Evolutionary conservation across 2,888 invertebrate genomes (phyloP), one percentile per base, ranked within the genome.

Genomic region (Drosophila subquinaria): DNA sequence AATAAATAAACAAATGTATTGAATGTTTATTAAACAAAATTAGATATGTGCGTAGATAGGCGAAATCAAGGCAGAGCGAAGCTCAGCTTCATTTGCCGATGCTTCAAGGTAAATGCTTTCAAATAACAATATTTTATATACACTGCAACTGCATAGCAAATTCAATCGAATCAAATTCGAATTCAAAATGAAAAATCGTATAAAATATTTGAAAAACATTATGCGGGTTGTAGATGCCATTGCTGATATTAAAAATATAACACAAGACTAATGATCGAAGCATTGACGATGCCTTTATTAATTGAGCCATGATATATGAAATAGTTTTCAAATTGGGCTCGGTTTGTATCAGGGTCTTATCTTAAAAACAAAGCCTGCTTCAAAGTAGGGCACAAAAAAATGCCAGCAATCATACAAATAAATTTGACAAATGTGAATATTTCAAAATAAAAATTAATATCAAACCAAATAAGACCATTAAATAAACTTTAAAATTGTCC

Each of bases 21-120:
- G 83, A 56, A 71, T 79, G 67, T 62, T 70, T 81, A 72, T 83
- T 69, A 69, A 77, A 53, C 61, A 38, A 65, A 66, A 86, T 82
- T 81, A 84, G 83, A 89, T 83, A 83, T 83, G 83, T 73, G 78
- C 84, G 70, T 67, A 77, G 89, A 84, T 89, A 87, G 66, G 53
- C 56, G 5, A 66, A 60, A 76, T 68, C 55, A 70, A 52, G 60
- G 60, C 67, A 57, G 47, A 45, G 67, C 68, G 64, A 30, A 68
- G 51, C 67, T 55, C 52, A 53, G 75, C 68, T 67, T 73, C 69
- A 67, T 77, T 69, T 75, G 65, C 57, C 56, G 68, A 67, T 30
- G 59, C 36, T 38, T 87, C 88, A 84, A 89, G 88, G 89, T 83
- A 62, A 79, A 76, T 56, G 69, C 57, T 73, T 75, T 74, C 79